Percentiles rank a stretch among this genome's conserved stretches.
Conservation (phyloP, 2,888 invertebrate genomes). For the Papilio demoleus region DNA sequence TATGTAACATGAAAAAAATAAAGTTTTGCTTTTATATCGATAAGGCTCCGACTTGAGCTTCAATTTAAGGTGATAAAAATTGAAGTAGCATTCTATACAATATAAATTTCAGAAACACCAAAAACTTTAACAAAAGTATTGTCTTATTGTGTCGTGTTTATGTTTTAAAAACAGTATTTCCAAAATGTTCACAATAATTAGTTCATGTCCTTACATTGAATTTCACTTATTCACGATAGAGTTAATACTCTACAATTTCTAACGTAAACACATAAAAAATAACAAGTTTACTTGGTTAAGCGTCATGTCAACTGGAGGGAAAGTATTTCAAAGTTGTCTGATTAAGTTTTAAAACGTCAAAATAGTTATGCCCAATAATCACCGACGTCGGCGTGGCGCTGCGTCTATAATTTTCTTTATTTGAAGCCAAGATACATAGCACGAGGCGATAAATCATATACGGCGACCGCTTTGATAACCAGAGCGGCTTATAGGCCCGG, state of each 20-base stretch:
- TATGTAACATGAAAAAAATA: background rate
- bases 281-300: too few relatives aligned
- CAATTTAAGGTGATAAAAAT: background rate
- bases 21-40: background rate
- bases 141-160: too few relatives aligned
- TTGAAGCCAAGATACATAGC: conserved; percentile 31
- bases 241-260: too few relatives aligned
- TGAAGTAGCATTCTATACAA: background rate
- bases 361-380: conserved; percentile 30
- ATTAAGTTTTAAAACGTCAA: conserved; percentile 36
- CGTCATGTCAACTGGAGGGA: conserved; percentile 19
- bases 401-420: conserved; percentile 41
- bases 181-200: too few relatives aligned
- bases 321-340: conserved; percentile 6
- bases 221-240: too few relatives aligned
- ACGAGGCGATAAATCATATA: conserved; percentile 39
- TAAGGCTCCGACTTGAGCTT: background rate
- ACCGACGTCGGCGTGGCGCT: conserved; percentile 24
- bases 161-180: too few relatives aligned
- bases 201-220: background rate
- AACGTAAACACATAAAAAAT: too few relatives aligned
- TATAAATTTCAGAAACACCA: background rate
- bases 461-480: conserved; percentile 42
- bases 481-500: conserved; percentile 41
- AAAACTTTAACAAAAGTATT: background rate